Base-by-base conservation (phyloP, 2,113 vertebrate genomes). In the Eleginops maclovinus region DNA sequence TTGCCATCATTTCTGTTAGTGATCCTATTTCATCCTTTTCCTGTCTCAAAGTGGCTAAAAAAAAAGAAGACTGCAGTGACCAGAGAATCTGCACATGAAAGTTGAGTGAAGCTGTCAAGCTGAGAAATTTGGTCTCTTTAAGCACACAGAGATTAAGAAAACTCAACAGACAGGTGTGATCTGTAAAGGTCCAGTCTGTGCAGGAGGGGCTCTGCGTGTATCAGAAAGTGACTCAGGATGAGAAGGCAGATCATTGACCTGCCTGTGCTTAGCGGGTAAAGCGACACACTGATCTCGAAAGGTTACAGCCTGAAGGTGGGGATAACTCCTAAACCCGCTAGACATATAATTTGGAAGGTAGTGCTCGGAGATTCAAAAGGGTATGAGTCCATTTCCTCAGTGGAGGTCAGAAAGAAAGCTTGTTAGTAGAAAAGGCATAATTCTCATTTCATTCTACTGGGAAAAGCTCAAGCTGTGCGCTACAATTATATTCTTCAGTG, bases 371-470 rank as follows among this genome's bases (percentile, higher is more conserved):
- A 70, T 56, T 81, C 31, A 22, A 63, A 84, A 63, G 58, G 56
- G 36, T 80, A 62, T 65, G 13, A 80, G 73, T n/a, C 49, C 56
- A 63, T 68, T 74, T 83, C 43, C 56, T 83, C 56, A 22, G 72
- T 47, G 49, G 53, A 77, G 82, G 84, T 84, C 75, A 83, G 59
- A 51, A n/a, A 19, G 54, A 66, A 75, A 81, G 81, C 79, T 79
- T 79, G 60, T 89, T 86, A 84, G 41, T 56, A 53, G 61, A 90
- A 81, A 84, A 79, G 63, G 61, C 68, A 84, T 84, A 22, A 84
- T 83, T 87, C 87, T 70, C 59, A 82, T 71, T 61, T 75, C 66
- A 76, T 36, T 79, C 84, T 69, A 9, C 71, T 73, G 82, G 87
- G 84, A 81, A 55, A 56, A 24, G 53, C 49, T 69, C 58, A 31